Percentiles rank a stretch among this genome's conserved stretches.
Evolutionary conservation across 2,113 vertebrate genomes (phyloP).

Genomic region (Notarius quadriscutis): DNA sequence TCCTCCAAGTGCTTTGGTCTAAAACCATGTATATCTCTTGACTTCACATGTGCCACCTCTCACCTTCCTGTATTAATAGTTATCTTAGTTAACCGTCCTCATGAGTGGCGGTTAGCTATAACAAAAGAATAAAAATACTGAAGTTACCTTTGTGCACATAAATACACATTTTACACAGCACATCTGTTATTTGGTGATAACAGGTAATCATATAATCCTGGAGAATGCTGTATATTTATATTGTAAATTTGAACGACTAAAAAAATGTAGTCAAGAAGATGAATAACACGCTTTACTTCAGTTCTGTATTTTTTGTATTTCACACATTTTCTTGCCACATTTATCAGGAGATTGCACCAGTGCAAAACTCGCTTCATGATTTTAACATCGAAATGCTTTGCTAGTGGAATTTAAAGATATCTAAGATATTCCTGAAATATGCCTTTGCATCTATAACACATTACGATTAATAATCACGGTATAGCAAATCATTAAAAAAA

Average conservation of each 20-base stretch:
- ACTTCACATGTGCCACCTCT: background rate
- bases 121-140: background rate
- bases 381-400: conserved; percentile 50
- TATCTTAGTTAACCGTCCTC: background rate
- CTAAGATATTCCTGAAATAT: conserved; percentile 37
- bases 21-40: background rate
- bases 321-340: conserved; percentile 43
- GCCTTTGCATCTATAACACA: conserved; percentile 44
- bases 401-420: conserved; percentile 62
- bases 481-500: conserved; percentile 68
- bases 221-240: background rate
- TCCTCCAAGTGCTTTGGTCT: background rate
- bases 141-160: background rate
- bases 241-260: background rate
- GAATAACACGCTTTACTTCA: conserved; percentile 24
- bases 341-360: conserved; percentile 64
- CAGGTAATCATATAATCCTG: background rate
- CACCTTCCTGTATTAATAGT: background rate
- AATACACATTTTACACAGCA: background rate
- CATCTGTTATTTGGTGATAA: background rate
- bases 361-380: conserved; percentile 62
- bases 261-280: background rate
- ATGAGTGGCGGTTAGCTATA: background rate
- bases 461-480: conserved; percentile 73
- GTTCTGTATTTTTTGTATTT: conserved; percentile 43